phyloP scores from a whole-genome alignment of 1,140 invertebrate species.

The Dreissena polymorpha region DNA sequence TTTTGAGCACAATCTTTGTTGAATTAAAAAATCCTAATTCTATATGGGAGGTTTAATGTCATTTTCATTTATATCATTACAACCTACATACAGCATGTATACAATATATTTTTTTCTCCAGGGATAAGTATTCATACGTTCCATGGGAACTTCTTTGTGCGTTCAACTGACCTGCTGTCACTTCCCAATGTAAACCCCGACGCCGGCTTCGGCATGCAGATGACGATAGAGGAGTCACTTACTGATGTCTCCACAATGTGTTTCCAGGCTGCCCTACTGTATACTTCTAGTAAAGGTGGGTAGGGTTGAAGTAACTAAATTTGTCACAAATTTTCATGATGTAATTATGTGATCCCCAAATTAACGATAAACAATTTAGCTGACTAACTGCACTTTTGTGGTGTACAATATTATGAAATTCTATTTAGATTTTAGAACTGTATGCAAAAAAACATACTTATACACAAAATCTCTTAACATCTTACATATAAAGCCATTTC shows the following conservation, averaged over 20 bases:
- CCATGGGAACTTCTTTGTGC: constrained; percentile 99
- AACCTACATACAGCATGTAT: too few species aligned
- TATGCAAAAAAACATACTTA: too few species aligned
- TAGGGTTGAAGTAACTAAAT: constrained; percentile 4
- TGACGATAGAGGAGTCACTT: constrained; percentile 95
- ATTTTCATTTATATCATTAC: too few species aligned
- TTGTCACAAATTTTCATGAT: too few species aligned
- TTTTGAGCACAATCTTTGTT: background rate
- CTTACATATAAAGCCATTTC: too few species aligned
- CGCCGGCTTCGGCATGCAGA: constrained; percentile 98
- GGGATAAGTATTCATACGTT: constrained; percentile 96
- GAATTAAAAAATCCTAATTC: background rate
- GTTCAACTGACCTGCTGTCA: constrained; percentile 97
- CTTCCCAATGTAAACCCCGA: constrained; percentile 99
- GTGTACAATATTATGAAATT: too few species aligned
- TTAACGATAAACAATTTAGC: too few species aligned
- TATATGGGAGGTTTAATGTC: too few species aligned
- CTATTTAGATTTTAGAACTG: too few species aligned
- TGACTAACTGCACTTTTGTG: too few species aligned
- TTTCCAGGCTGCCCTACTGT: constrained; percentile 98
- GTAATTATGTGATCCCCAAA: too few species aligned
- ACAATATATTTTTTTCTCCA: constrained; percentile 63
- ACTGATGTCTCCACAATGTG: constrained; percentile 93
- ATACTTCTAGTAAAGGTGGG: constrained; percentile 97
- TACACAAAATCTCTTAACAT: too few species aligned